phyloP scores from a whole-genome alignment of 2,888 invertebrate genomes.

The Tenthredo scrophulariae region DNA sequence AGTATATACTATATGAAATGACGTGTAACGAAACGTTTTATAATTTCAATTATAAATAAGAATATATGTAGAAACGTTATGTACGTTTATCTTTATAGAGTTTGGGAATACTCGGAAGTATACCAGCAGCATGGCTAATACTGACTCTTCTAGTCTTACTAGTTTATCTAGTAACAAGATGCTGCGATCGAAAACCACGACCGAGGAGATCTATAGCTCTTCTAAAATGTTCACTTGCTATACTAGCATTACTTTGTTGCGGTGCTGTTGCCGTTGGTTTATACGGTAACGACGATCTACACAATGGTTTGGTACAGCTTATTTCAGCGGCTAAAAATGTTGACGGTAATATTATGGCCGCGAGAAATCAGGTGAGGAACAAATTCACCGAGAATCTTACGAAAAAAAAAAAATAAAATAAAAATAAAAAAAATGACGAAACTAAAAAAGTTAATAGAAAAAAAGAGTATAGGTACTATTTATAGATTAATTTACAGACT shows the following conservation, averaged over 20 bases:
- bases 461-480: neutral
- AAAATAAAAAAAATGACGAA: neutral
- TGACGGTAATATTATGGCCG: slow-evolving; percentile 88
- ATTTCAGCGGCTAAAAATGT: slow-evolving; percentile 90
- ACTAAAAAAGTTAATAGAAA: neutral
- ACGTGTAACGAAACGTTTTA: neutral
- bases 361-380: slow-evolving; percentile 87
- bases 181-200: slow-evolving; percentile 96
- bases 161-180: slow-evolving; percentile 95
- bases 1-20: neutral
- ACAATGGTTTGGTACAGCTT: slow-evolving; percentile 92
- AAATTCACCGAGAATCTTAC: neutral
- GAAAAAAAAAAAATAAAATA: neutral
- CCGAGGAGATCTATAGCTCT: slow-evolving; percentile 94
- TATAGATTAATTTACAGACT: slow-evolving; percentile 80
- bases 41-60: neutral
- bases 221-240: slow-evolving; percentile 88
- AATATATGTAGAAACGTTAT: neutral
- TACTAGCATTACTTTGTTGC: slow-evolving; percentile 92
- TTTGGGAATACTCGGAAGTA: slow-evolving; percentile 94
- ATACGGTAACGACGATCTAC: slow-evolving; percentile 96
- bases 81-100: slow-evolving; percentile 82
- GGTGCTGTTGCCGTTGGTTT: slow-evolving; percentile 94
- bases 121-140: slow-evolving; percentile 96
- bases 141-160: slow-evolving; percentile 93